Evolutionary conservation across 1,140 invertebrate species (phyloP), one percentile per base, ranked within the genome.

Genomic region (Eurosta solidaginis): DNA sequence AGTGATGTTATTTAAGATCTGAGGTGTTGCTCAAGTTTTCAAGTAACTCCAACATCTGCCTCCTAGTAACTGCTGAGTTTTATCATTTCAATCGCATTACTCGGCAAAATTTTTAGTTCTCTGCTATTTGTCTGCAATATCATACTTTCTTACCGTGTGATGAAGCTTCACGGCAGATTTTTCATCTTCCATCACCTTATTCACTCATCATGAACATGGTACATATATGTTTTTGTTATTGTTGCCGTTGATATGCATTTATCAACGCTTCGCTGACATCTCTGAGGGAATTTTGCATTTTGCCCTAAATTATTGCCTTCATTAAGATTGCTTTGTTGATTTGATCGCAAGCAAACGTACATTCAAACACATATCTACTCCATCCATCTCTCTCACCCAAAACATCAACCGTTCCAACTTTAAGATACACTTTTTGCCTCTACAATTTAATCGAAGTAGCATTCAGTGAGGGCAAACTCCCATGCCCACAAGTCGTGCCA

Each of bases 281-380:
- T 49, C 75, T 77, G 79, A 81, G 81, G 84, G 85, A 84, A 84
- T 85, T 78, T 85, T 82, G 84, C 84, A 85, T 85, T 85, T 85
- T 82, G 78, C 83, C 84, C 84, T 85, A 82, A 85, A 85, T 85
- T 85, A 85, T 85, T 85, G 84, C 84, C 84, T 85, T 85, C 84
- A 85, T 85, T 85, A 85, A 85, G 84, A 85, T 84, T 84, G 84
- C 83, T 82, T 85, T 77, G 76, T 77, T 77, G 76, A 68, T 77
- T 44, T 49, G 40, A 40, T 68, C 50, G 52, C 36, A 12, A 50
- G 49, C n/a, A 25, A 52, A 54, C 45, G 45, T 52, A n/a, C 50
- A 22, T 4, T 12, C 44, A 4, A 27, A 49, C n/a, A 22, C 7
- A 20, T 7, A 47, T 10, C 12, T 42, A 6, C n/a, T n/a, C 36